Evolutionary conservation across 2,113 vertebrate species (phyloP).

Genomic region (Dipodomys stephensi): DNA sequence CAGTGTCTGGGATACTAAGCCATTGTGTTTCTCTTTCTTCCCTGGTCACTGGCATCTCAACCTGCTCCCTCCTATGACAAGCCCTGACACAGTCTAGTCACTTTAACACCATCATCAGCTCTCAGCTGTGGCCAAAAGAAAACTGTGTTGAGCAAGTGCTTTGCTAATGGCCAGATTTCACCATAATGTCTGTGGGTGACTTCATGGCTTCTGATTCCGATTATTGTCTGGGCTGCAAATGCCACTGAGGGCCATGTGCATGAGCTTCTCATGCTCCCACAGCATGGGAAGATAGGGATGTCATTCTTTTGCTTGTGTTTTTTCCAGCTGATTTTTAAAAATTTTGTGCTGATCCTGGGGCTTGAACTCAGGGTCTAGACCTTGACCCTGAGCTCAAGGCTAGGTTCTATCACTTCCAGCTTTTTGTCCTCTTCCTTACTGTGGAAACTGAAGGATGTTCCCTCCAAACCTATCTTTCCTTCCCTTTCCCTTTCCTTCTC

Average conservation of each 20-base stretch:
- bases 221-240: background rate
- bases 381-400: no score
- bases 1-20: background rate
- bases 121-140: slow-evolving; percentile 21
- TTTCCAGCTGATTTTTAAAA: background rate
- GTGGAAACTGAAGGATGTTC: no score
- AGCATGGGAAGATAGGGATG: background rate
- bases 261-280: background rate
- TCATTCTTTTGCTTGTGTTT: background rate
- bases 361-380: no score
- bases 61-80: background rate
- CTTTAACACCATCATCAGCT: background rate
- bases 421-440: no score
- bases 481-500: no score
- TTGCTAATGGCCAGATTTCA: slow-evolving; percentile 27
- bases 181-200: background rate
- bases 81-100: background rate
- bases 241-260: background rate
- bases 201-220: background rate
- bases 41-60: background rate
- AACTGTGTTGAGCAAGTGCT: background rate
- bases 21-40: background rate
- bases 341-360: no score
- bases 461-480: no score
- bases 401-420: no score